Evolutionary conservation across 2,113 vertebrate species (phyloP).

Genomic region (Tiliqua scincoides): DNA sequence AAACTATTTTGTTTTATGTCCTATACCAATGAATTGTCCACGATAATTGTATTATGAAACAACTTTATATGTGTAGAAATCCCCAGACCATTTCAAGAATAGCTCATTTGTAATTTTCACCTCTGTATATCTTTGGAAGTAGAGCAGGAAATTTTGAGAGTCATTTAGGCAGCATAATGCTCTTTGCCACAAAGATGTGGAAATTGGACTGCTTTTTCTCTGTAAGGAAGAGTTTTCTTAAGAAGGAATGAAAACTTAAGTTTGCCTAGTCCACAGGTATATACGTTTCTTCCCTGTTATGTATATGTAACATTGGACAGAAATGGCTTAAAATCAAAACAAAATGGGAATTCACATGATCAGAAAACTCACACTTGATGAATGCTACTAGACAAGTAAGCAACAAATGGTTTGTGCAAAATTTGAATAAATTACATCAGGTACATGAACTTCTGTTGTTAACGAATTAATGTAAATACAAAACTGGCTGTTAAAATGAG

Average conservation of each 20-base stretch:
- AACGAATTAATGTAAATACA: slow-evolving; percentile 4
- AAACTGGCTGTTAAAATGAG: neutral
- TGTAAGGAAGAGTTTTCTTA: neutral
- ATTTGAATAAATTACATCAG: neutral
- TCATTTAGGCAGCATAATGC: neutral
- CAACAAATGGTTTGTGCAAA: neutral
- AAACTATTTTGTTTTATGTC: neutral
- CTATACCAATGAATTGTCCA: neutral
- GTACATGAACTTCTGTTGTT: neutral
- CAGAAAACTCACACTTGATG: neutral
- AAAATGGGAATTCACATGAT: neutral
- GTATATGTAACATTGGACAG: too few relatives aligned
- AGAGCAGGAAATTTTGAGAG: neutral
- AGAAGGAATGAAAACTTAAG: too few relatives aligned
- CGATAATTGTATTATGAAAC: neutral
- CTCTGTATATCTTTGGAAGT: neutral
- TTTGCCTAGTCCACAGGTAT: too few relatives aligned
- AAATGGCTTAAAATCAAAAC: neutral
- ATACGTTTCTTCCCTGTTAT: too few relatives aligned
- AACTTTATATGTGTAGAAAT: neutral
- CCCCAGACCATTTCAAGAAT: neutral
- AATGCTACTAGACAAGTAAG: neutral
- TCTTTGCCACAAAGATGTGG: too few relatives aligned
- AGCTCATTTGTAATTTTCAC: neutral
- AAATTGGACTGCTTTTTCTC: neutral